Percentiles rank a stretch among this genome's conserved stretches.
Evolutionary conservation across 1,140 invertebrate species (phyloP).

Genomic region (Caenorhabditis tropicalis): DNA sequence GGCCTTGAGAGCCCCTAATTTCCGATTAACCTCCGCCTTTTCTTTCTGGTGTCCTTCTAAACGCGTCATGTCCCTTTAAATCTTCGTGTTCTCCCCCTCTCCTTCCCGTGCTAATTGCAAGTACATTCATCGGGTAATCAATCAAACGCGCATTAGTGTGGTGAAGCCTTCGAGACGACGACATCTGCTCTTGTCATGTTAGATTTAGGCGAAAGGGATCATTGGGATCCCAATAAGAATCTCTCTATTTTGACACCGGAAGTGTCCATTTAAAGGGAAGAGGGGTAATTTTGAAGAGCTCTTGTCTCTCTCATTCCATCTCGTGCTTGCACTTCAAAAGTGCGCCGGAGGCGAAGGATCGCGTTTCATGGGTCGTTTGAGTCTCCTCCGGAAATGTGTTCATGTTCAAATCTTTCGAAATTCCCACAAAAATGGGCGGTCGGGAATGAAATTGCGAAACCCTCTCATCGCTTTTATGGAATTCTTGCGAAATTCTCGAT

Average conservation of each 20-base stretch:
- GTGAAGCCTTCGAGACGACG: background rate
- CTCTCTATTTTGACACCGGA: background rate
- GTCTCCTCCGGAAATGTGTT: background rate
- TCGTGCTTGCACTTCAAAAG: background rate
- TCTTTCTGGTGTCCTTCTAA: background rate
- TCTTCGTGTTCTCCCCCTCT: background rate
- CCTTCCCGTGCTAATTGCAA: background rate
- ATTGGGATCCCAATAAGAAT: background rate
- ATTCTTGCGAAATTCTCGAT: background rate
- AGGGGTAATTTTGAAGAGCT: background rate
- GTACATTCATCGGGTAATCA: background rate
- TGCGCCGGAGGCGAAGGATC: background rate
- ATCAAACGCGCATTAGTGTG: slow-evolving; percentile 23
- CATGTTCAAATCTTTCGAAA: background rate
- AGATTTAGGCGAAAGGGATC: background rate
- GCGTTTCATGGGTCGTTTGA: background rate
- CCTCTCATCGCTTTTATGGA: background rate
- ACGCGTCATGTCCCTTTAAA: too few relatives aligned
- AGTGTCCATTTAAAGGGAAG: background rate
- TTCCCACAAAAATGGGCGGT: background rate
- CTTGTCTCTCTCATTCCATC: background rate
- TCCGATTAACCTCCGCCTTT: background rate
- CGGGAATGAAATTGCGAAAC: background rate
- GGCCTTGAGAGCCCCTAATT: background rate
- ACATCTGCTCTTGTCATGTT: slow-evolving; percentile 1